phyloP scores from a whole-genome alignment of 2,888 invertebrate genomes.

The Smittia sp. region DNA sequence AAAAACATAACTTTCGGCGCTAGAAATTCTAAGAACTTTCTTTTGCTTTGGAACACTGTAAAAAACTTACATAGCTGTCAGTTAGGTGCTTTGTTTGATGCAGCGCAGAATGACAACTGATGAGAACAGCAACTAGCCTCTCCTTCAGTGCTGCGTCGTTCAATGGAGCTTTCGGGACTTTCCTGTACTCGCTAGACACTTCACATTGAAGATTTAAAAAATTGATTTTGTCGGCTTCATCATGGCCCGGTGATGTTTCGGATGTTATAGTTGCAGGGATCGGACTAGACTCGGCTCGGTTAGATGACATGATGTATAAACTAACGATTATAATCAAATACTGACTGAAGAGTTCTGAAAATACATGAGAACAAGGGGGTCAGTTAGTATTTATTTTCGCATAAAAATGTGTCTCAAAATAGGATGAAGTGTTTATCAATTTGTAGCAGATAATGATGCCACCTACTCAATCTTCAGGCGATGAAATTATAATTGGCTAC shows the following conservation, averaged over 20 bases:
- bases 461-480: no score
- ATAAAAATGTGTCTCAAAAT: no score
- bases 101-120: neutral
- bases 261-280: neutral
- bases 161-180: neutral
- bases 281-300: neutral
- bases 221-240: neutral
- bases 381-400: neutral
- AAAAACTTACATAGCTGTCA: constrained; percentile 24
- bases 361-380: neutral
- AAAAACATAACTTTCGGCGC: no score
- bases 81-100: constrained; percentile 10
- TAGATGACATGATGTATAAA: constrained; percentile 4
- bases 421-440: no score
- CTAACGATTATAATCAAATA: neutral
- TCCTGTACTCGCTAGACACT: neutral
- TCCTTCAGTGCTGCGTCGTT: neutral
- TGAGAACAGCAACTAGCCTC: neutral
- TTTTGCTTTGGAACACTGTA: no score
- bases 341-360: neutral
- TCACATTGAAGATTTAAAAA: constrained; percentile 7
- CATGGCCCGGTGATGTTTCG: neutral
- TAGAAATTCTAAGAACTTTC: no score
- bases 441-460: no score
- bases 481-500: no score